Percentiles rank a stretch among this genome's conserved stretches.
These are phyloP conservation scores for Sprattus sprattus DNA, from an alignment of 2,113 vertebrate species.

Conservation along the genomic window DNA sequence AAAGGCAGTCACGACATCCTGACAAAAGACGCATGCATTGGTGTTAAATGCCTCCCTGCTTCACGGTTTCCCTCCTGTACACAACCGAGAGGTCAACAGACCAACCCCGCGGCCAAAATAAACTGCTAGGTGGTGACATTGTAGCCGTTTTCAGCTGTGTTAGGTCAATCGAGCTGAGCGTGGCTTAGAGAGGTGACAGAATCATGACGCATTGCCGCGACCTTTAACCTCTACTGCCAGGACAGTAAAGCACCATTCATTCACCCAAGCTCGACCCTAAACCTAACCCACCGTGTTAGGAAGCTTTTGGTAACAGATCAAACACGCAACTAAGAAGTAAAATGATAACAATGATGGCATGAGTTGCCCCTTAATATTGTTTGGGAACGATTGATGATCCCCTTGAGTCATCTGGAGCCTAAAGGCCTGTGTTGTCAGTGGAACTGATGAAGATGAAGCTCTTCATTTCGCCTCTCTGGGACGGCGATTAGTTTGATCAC, in stretches of 20 bases:
- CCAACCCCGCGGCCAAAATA: constrained; percentile 46
- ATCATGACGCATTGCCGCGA: constrained; percentile 44
- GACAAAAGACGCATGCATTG: background rate
- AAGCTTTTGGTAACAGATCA: background rate
- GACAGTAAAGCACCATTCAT: background rate
- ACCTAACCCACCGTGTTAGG: background rate
- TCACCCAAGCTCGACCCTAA: background rate
- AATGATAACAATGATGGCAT: background rate
- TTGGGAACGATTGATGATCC: background rate
- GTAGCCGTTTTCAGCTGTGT: constrained; percentile 33
- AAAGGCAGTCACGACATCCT: background rate
- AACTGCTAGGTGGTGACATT: constrained; percentile 34
- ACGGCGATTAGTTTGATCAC: background rate
- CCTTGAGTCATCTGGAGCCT: background rate
- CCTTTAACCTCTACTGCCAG: constrained; percentile 46
- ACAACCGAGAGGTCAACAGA: constrained; percentile 35
- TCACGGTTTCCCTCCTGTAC: background rate
- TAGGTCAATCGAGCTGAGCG: constrained; percentile 44
- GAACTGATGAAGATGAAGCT: background rate
- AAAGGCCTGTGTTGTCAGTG: background rate
- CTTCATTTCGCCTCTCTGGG: background rate
- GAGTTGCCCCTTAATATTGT: background rate
- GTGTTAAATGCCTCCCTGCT: background rate
- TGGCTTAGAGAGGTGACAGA: constrained; percentile 44
- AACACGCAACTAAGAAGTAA: background rate